Percentiles rank a stretch among this genome's conserved stretches.
These are phyloP conservation scores for Noctua janthe DNA, from an alignment of 2,888 invertebrate genomes.

Conservation along the genomic window DNA sequence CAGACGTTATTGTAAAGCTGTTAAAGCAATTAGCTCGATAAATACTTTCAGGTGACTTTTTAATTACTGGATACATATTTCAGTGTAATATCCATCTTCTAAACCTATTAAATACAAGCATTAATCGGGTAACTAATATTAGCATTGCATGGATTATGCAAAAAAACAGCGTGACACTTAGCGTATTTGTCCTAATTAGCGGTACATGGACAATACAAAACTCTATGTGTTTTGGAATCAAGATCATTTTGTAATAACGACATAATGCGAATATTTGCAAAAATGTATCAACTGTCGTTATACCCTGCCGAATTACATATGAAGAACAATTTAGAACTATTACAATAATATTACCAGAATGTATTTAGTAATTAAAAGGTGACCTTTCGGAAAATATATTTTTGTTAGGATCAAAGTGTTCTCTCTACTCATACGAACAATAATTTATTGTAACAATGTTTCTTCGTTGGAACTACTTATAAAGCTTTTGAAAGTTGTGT, in stretches of 20 bases:
- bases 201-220: not conserved
- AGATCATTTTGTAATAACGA: not conserved
- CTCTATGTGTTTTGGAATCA: not conserved
- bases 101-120: not conserved
- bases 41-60: slow-evolving; percentile 62
- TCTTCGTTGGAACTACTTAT: slow-evolving; percentile 55
- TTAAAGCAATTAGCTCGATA: slow-evolving; percentile 66
- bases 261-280: not conserved
- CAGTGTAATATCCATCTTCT: not conserved
- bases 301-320: not conserved
- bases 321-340: not conserved
- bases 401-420: slow-evolving; percentile 84
- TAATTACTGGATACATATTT: slow-evolving; percentile 39
- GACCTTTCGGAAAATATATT: slow-evolving; percentile 77
- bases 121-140: not conserved
- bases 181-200: not conserved
- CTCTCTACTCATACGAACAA: slow-evolving; percentile 62
- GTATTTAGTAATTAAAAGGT: slow-evolving; percentile 58
- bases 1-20: slow-evolving; percentile 77
- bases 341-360: not conserved
- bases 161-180: not conserved
- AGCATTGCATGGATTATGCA: not conserved
- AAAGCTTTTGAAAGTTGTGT: slow-evolving; percentile 80
- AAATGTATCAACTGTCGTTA: not conserved
- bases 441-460: slow-evolving; percentile 54